A percentile compares a stretch with the other conserved stretches of the same genome.
These are phyloP conservation scores for Dendrolimus punctatus DNA, from an alignment of 1,140 invertebrate genomes.

Conservation along the genomic window DNA sequence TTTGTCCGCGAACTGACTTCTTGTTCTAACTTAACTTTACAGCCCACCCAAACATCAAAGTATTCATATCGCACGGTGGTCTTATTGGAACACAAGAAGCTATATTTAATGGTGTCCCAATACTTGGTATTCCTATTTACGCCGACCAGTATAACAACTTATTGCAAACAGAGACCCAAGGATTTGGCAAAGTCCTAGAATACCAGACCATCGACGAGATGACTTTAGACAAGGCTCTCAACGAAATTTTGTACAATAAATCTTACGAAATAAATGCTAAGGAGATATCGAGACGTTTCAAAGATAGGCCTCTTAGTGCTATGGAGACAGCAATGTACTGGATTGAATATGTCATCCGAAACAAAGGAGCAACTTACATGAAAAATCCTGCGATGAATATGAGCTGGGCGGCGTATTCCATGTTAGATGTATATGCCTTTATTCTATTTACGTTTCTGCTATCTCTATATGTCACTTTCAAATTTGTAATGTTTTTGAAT, in stretches of 20 bases:
- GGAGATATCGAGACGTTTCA: constrained; percentile 62
- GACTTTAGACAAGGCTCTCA: constrained; percentile 24
- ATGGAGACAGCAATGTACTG: constrained; percentile 75
- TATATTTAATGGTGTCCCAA: constrained; percentile 76
- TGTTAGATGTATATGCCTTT: constrained; percentile 73
- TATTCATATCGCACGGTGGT: constrained; percentile 80
- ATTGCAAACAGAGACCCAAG: constrained; percentile 54
- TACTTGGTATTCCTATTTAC: constrained; percentile 78
- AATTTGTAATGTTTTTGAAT: constrained; percentile 2
- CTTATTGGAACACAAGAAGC: constrained; percentile 79
- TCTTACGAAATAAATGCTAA: constrained; percentile 47
- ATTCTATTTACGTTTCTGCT: constrained; percentile 12
- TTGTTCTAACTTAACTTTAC: constrained; percentile 33
- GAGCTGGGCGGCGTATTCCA: constrained; percentile 73
- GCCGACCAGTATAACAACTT: constrained; percentile 75
- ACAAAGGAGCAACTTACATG: constrained; percentile 73
- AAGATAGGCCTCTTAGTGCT: constrained; percentile 69
- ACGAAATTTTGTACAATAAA: constrained; percentile 36
- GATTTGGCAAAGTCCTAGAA: constrained; percentile 57
- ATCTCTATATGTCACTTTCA: constrained; percentile 1
- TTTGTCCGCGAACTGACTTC: too few species aligned
- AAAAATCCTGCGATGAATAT: constrained; percentile 72
- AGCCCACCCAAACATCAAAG: constrained; percentile 71
- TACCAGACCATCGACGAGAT: constrained; percentile 45
- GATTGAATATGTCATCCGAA: constrained; percentile 75